A percentile compares a stretch with the other conserved stretches of the same genome.
Conservation (phyloP, 2,113 vertebrate genomes). For the Galbula dea region DNA sequence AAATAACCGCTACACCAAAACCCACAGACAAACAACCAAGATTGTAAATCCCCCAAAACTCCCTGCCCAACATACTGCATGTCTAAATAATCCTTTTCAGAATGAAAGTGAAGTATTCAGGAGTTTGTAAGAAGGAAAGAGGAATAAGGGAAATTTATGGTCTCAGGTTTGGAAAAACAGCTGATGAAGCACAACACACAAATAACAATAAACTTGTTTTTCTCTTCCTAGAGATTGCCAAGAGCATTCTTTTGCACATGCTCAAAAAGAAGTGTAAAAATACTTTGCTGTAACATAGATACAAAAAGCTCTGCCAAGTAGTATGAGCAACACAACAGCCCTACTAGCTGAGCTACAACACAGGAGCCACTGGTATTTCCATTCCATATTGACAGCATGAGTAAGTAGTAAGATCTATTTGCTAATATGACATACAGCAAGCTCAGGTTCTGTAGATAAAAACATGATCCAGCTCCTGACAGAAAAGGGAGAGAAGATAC, state of each 20-base stretch:
- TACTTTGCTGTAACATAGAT: neutral
- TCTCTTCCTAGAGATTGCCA: neutral
- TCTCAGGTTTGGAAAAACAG: neutral
- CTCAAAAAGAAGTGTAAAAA: neutral
- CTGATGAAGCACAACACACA: neutral
- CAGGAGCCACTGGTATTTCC: neutral
- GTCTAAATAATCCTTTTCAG: neutral
- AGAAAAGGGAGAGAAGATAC: neutral
- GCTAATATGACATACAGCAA: neutral
- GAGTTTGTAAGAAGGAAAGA: neutral
- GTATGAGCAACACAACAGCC: neutral
- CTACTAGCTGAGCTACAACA: neutral
- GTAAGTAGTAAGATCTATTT: neutral
- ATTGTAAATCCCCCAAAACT: slow-evolving; percentile 6
- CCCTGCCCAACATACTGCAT: neutral
- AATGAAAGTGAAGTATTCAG: slow-evolving; percentile 17
- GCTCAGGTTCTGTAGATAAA: neutral
- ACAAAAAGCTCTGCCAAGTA: neutral
- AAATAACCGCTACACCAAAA: neutral
- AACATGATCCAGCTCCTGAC: neutral
- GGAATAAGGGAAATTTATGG: neutral
- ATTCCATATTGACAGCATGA: neutral
- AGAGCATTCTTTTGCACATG: neutral
- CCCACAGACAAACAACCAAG: neutral
- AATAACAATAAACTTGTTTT: neutral